These are phyloP conservation scores for Hiodon tergisus DNA, from an alignment of 2,113 vertebrate genomes.

Conservation along the genomic window DNA sequence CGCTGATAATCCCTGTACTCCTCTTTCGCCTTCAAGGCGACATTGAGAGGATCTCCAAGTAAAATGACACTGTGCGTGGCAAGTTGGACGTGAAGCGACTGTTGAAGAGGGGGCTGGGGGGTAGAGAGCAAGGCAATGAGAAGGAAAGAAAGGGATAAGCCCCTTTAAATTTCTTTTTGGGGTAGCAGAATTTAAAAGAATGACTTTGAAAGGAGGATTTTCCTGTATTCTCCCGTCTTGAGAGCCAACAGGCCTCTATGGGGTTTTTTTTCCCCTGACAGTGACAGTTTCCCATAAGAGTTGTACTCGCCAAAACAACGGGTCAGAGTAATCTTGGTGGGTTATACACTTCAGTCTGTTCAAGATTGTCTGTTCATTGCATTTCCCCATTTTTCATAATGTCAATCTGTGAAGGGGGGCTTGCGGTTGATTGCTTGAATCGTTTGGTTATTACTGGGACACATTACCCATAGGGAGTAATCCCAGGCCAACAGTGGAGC, in stretches of 20 bases:
- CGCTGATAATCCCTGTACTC: neutral
- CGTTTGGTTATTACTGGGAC: neutral
- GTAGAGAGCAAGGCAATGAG: neutral
- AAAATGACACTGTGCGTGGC: neutral
- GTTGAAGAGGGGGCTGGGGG: neutral
- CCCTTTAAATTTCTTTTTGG: constrained; percentile 20
- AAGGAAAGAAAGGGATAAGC: constrained; percentile 16
- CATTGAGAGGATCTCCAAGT: constrained; percentile 15
- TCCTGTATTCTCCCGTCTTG: constrained; percentile 12
- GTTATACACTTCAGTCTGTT: neutral
- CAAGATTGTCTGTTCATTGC: neutral
- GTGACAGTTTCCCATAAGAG: constrained; percentile 10
- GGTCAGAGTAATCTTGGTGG: neutral
- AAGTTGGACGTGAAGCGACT: neutral
- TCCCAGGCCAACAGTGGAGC: no score
- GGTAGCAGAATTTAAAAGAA: constrained; percentile 19
- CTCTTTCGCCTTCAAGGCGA: neutral
- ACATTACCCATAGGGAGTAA: neutral
- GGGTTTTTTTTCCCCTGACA: neutral
- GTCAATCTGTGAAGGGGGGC: neutral
- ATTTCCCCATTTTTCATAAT: neutral
- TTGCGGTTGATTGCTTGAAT: neutral
- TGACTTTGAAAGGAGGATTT: constrained; percentile 21
- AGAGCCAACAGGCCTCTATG: constrained; percentile 4
- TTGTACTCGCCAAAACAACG: no score